Evolutionary conservation across 1,140 invertebrate genomes (phyloP), one percentile per base, ranked within the genome.

Genomic region (Scylla paramamosain): DNA sequence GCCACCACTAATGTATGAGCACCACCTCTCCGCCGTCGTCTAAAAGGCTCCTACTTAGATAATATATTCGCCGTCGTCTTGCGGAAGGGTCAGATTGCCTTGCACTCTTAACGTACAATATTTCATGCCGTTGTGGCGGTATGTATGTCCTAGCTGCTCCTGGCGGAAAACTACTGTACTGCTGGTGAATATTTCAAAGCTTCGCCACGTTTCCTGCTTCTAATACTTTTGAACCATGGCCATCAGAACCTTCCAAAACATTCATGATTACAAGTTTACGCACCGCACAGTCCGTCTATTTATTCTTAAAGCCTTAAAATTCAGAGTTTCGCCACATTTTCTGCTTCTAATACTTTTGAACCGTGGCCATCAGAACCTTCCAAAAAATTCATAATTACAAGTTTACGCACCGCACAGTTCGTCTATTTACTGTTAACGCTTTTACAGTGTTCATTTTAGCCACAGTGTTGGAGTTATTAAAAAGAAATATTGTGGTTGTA

Each of bases 11-110:
- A 77, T 77, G 67, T 25, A 39, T 39, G 39, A 39, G 52, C 52
- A 20, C 67, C 67, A 25, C 67, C n/a, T 77, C 67, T 25, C 25
- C 67, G 20, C 67, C 25, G 25, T n/a, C 16, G 67, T 77, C 67
- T 77, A 77, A 77, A 77, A 77, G 67, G 67, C 67, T 77, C 67
- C 67, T 77, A 20, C 67, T 39, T 39, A 39, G 39, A 77, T 20
- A 20, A n/a, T 77, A 77, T 25, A 77, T 77, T 77, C 67, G 67
- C 20, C 20, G 67, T n/a, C 67, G 67, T 77, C 67, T 77, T 77
- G 67, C 20, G 67, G 67, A 77, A 77, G 67, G 67, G 67, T 77
- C 67, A 77, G 67, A 77, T 77, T 77, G 25, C 67, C 67, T 77
- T 77, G 67, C 67, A 8, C 16, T 77, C 67, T 77, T 77, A 77